These are phyloP conservation scores for Chiloscyllium plagiosum DNA, from an alignment of 2,113 vertebrate genomes.

Conservation along the genomic window DNA sequence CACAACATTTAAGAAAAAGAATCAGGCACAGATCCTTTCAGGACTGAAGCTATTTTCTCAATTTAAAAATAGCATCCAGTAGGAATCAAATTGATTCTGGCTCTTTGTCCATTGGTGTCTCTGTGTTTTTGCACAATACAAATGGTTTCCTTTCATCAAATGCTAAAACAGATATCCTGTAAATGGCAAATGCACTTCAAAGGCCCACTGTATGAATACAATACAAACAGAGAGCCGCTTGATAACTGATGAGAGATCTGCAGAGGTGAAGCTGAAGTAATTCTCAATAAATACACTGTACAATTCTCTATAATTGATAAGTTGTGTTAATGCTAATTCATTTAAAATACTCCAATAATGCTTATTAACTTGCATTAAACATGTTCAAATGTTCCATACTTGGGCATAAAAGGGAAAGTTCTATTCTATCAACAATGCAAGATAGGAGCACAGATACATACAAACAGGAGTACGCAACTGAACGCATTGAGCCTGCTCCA, in stretches of 20 bases:
- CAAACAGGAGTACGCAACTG: not conserved
- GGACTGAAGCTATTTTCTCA: not conserved
- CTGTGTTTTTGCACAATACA: not conserved
- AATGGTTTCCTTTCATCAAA: not conserved
- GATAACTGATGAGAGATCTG: not conserved
- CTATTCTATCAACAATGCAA: not conserved
- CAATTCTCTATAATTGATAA: not conserved
- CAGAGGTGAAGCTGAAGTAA: not conserved
- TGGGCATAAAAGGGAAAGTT: not conserved
- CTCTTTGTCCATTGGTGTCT: constrained; percentile 11
- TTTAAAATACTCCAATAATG: not conserved
- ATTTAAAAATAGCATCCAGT: constrained; percentile 20
- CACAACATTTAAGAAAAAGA: not conserved
- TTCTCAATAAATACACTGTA: not conserved
- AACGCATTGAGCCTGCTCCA: not conserved
- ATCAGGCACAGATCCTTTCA: not conserved
- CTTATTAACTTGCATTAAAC: not conserved
- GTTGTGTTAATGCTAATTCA: not conserved
- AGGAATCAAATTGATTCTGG: not conserved
- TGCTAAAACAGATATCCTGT: constrained; percentile 2
- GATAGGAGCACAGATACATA: no score
- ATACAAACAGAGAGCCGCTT: not conserved
- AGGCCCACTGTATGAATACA: not conserved
- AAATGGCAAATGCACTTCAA: not conserved
- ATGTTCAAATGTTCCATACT: not conserved